Percentiles rank a stretch among this genome's conserved stretches.
Evolutionary conservation across 2,113 vertebrate species (phyloP).

Genomic region (Progne subis): DNA sequence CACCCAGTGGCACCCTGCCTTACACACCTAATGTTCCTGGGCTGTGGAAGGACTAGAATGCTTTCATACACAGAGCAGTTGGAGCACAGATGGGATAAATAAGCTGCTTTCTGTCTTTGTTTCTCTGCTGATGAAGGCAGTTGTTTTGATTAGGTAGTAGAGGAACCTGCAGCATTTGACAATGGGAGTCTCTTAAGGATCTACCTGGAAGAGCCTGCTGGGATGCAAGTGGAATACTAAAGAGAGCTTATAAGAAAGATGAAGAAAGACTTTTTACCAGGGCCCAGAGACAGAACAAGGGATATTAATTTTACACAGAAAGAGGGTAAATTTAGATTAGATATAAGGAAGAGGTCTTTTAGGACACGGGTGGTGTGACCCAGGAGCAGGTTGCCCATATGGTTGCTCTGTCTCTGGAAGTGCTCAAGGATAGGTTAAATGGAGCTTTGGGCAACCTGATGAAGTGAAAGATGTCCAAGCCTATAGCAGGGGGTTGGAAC

Average conservation of each 20-base stretch:
- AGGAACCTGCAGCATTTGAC: not conserved
- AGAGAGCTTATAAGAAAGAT: not conserved
- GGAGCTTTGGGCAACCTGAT: not conserved
- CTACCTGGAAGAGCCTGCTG: not conserved
- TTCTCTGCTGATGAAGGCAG: not conserved
- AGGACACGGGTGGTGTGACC: not conserved
- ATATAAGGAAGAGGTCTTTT: not conserved
- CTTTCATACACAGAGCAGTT: not conserved
- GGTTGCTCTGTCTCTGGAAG: not conserved
- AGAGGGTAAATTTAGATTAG: not conserved
- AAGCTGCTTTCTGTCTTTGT: not conserved
- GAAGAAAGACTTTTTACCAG: not conserved
- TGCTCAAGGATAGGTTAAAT: not conserved
- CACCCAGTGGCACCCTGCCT: not conserved
- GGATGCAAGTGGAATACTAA: not conserved
- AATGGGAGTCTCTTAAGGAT: not conserved
- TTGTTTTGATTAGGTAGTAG: not conserved
- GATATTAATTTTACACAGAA: not conserved
- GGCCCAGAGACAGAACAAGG: not conserved
- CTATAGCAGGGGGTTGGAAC: not conserved
- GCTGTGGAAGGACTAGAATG: not conserved
- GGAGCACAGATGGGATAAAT: not conserved
- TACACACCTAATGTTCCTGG: not conserved
- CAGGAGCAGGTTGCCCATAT: not conserved
- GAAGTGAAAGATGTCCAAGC: not conserved